These are phyloP conservation scores for Polymixis flavicincta DNA, from an alignment of 2,888 invertebrate genomes.

Conservation along the genomic window DNA sequence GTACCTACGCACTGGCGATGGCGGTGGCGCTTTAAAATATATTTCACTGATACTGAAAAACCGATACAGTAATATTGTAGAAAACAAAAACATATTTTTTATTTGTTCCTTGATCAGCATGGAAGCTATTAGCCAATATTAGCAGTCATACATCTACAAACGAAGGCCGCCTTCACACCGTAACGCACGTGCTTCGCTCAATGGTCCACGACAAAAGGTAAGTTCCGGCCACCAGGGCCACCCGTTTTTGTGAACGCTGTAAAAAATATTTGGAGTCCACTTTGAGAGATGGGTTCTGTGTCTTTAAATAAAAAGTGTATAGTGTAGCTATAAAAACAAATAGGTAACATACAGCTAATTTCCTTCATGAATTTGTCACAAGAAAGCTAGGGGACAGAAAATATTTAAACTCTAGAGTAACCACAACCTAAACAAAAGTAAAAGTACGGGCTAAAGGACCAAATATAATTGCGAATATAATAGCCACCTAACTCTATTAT, in stretches of 20 bases:
- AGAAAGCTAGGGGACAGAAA: too few relatives aligned
- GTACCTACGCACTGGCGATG: too few relatives aligned
- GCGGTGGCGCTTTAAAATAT: background rate
- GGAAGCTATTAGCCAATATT: slow-evolving; percentile 42
- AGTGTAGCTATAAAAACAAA: background rate
- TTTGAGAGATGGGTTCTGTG: slow-evolving; percentile 54
- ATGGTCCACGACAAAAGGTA: slow-evolving; percentile 69
- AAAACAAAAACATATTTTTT: background rate
- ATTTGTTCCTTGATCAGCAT: background rate
- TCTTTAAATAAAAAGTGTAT: background rate
- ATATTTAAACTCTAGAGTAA: background rate
- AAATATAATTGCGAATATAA: too few relatives aligned
- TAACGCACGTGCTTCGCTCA: slow-evolving; percentile 74
- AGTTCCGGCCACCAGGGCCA: slow-evolving; percentile 70
- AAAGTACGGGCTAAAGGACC: background rate
- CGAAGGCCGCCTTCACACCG: slow-evolving; percentile 55
- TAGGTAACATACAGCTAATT: too few relatives aligned
- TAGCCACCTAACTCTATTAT: too few relatives aligned
- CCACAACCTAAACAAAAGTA: background rate
- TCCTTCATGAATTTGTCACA: background rate
- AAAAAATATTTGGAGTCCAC: slow-evolving; percentile 50
- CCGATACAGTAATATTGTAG: background rate
- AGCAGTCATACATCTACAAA: slow-evolving; percentile 48
- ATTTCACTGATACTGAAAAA: background rate
- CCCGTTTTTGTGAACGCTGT: slow-evolving; percentile 57